Conservation (phyloP, 2,888 invertebrate species). For the Isoperla grammatica region DNA sequence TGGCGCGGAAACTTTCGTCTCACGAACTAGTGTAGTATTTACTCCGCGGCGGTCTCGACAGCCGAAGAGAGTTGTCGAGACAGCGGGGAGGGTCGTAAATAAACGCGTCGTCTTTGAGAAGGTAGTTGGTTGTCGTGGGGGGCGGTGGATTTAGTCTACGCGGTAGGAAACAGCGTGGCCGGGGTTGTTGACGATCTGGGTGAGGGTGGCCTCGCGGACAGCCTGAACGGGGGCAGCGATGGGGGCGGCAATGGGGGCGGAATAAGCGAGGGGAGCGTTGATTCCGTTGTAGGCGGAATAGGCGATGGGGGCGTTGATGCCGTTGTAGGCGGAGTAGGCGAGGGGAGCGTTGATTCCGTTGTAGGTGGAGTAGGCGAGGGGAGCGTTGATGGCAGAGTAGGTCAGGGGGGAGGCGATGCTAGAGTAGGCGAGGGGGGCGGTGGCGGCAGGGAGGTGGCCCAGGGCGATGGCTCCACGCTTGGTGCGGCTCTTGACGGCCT, state of each 20-base stretch:
- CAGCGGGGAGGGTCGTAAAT: too few relatives aligned
- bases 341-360: slow-evolving; percentile 13
- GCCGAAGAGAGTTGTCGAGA: too few relatives aligned
- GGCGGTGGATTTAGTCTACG: slow-evolving; percentile 39
- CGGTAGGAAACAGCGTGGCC: slow-evolving; percentile 44
- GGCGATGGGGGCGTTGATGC: too few relatives aligned
- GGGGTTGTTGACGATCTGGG: slow-evolving; percentile 43
- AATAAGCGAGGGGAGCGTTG: slow-evolving; percentile 9
- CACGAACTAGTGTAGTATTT: too few relatives aligned
- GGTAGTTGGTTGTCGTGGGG: too few relatives aligned
- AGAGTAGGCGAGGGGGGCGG: slow-evolving; percentile 17
- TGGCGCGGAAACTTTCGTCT: too few relatives aligned
- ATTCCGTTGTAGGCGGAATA: slow-evolving; percentile 1
- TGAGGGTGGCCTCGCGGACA: slow-evolving; percentile 39
- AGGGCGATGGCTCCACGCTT: slow-evolving; percentile 25
- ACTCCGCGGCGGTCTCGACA: too few relatives aligned
- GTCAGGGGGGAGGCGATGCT: slow-evolving; percentile 24
- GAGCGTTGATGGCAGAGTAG: slow-evolving; percentile 20
- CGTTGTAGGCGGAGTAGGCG: slow-evolving; percentile 17
- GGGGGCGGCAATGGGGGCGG: slow-evolving; percentile 20
- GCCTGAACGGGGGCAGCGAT: slow-evolving; percentile 29
- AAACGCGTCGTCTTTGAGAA: too few relatives aligned
- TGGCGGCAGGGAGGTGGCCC: slow-evolving; percentile 19
- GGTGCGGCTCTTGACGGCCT: slow-evolving; percentile 32
- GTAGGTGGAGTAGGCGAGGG: slow-evolving; percentile 13